A percentile compares a stretch with the other conserved stretches of the same genome.
Conservation (phyloP, 2,888 invertebrate species). For the Mythimna pallens region DNA sequence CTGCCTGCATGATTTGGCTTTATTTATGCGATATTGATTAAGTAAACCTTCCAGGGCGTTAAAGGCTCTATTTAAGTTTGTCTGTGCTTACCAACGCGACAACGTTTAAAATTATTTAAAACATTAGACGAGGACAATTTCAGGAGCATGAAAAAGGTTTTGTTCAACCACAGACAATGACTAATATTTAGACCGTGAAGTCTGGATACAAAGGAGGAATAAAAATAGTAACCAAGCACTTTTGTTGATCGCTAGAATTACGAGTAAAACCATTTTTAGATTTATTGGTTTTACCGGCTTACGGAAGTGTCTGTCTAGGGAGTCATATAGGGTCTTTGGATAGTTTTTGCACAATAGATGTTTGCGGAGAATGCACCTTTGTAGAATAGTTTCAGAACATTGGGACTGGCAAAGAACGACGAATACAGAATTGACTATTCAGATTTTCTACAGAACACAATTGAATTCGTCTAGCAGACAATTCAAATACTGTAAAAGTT, state of each 20-base stretch:
- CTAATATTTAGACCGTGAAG: slow-evolving; percentile 55
- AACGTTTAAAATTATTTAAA: neutral
- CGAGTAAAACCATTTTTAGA: slow-evolving; percentile 8
- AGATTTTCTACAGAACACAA: neutral
- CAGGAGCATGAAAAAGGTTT: slow-evolving; percentile 30
- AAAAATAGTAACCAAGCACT: slow-evolving; percentile 23
- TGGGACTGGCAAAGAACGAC: neutral
- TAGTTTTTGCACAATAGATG: neutral
- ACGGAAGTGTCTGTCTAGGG: slow-evolving; percentile 6
- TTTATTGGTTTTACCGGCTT: slow-evolving; percentile 4
- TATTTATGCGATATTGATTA: slow-evolving; percentile 7
- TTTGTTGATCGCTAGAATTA: slow-evolving; percentile 34
- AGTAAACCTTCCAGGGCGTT: neutral
- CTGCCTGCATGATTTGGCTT: neutral
- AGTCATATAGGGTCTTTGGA: neutral
- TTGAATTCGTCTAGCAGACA: neutral
- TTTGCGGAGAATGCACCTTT: neutral
- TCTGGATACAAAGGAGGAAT: slow-evolving; percentile 43
- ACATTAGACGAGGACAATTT: slow-evolving; percentile 24
- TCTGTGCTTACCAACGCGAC: neutral
- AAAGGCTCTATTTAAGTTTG: neutral
- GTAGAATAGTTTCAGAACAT: too few relatives aligned
- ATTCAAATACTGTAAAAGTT: neutral
- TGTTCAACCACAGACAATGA: slow-evolving; percentile 47
- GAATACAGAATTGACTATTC: neutral